Conservation (phyloP, 1,140 invertebrate genomes). For the Nixonia krombeini region DNA sequence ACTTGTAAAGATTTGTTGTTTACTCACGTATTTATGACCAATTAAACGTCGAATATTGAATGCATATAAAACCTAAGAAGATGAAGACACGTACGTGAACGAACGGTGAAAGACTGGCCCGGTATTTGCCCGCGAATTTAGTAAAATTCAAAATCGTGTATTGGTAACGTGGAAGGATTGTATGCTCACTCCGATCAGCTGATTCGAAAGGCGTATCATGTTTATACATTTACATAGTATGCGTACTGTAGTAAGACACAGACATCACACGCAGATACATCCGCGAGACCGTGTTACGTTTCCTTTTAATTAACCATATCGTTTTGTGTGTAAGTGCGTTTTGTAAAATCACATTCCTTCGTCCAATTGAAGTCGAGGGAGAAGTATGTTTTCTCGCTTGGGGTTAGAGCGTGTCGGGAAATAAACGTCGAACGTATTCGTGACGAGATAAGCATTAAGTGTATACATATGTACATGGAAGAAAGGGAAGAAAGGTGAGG, state of each 20-base stretch:
- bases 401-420: neutral
- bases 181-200: constrained; percentile 12
- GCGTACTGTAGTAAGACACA: neutral
- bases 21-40: no score
- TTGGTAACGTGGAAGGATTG: neutral
- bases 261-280: neutral
- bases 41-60: no score
- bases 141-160: neutral
- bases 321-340: neutral
- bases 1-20: no score
- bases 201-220: constrained; percentile 12
- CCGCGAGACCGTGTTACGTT: neutral
- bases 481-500: constrained; percentile 41
- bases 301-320: constrained; percentile 1
- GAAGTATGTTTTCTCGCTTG: neutral
- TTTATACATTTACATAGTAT: neutral
- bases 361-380: neutral
- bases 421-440: neutral
- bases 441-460: neutral
- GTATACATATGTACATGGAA: constrained; percentile 24
- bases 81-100: neutral
- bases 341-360: neutral
- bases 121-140: no score
- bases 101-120: neutral
- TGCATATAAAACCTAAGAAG: no score